Evolutionary conservation across 1,140 invertebrate genomes (phyloP), one percentile per base, ranked within the genome.

Genomic region (Dendroctonus ponderosae): DNA sequence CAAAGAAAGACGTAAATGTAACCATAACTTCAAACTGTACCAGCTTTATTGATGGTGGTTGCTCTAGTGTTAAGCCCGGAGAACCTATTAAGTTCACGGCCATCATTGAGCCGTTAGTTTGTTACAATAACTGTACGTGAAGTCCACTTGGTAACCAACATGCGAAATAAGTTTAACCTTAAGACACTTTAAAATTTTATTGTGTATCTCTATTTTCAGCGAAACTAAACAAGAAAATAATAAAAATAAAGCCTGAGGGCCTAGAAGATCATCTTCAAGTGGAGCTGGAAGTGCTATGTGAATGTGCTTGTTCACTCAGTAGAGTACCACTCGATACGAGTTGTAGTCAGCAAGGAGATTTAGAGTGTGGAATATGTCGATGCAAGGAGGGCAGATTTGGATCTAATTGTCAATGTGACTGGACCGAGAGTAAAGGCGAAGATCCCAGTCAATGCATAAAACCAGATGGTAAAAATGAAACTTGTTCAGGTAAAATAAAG

Each of bases 351-450:
- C 78, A 81, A 50, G 92, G 92, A 49, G 87, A 86, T 6, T 83
- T 87, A 2, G 89, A 89, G 75, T 98, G 95, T 80, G 96, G 95
- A 50, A 86, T 96, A 69, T 98, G 96, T 76, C 84, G 89, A 66
- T 98, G 96, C 79, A 80, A 89, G 66, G 80, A 86, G 6, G 85
- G 84, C 43, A 86, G 86, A 72, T 94, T 92, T 77, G 96, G 96
- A 51, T 86, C 89, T 72, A 84, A 82, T 57, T 98, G 96, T 80
- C 92, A 97, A 80, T 97, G 95, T 76, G 70, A 71, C 46, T 59
- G 48, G n/a, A 43, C 58, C 7, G 61, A 62, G 4, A 60, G 65
- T 41, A 40, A 50, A 38, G 61, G 68, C 0, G 66, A 62, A 8
- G 69, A 77, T 62, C 51, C 67, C 0, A 49, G 48, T 11, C 39